Evolutionary conservation across 2,113 vertebrate genomes (phyloP), one percentile per base, ranked within the genome.

Genomic region (Halcyon senegalensis): DNA sequence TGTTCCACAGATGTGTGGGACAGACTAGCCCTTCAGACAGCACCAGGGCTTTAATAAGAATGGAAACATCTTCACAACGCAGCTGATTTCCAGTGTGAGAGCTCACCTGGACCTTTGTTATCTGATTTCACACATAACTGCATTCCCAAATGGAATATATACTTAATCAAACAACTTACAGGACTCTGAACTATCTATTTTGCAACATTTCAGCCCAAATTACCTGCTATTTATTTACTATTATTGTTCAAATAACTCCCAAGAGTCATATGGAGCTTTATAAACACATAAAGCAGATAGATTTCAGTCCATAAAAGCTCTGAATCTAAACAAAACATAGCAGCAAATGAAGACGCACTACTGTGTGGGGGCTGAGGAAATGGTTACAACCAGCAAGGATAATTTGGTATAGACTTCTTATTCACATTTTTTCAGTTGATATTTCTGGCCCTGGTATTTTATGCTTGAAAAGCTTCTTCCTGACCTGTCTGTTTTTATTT

Each of bases 361-460:
- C 37, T 11, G 4, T 37, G 68, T 15, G 28, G 68, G 63, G n/a
- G 64, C 64, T 75, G 41, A 82, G 60, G 81, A 90, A 58, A 82
- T 25, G 33, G 43, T 23, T 31, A 43, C 56, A 75, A 4, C 23
- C 84, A 53, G 59, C 31, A 77, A 21, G 46, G 74, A 62, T 64
- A 60, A 12, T 75, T 44, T 76, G 39, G 33, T 44, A 74, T 46
- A n/a, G 41, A 46, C 58, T 66, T 76, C 17, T 31, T 46, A 63
- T 48, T 21, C 7, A 53, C 41, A 11, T 80, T 95, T 70, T 90
- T 83, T 17, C 58, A 13, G 75, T 4, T 43, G 81, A 7, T 95
- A 86, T 91, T 97, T 86, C 67, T 88, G 79, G 55, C n/a, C 20
- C 63, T 91, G 67, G 46, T 41, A 25, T 77, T 93, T 85, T 63